Base-by-base conservation (phyloP, 2,888 invertebrate genomes). In the Callyntrura sp. region DNA sequence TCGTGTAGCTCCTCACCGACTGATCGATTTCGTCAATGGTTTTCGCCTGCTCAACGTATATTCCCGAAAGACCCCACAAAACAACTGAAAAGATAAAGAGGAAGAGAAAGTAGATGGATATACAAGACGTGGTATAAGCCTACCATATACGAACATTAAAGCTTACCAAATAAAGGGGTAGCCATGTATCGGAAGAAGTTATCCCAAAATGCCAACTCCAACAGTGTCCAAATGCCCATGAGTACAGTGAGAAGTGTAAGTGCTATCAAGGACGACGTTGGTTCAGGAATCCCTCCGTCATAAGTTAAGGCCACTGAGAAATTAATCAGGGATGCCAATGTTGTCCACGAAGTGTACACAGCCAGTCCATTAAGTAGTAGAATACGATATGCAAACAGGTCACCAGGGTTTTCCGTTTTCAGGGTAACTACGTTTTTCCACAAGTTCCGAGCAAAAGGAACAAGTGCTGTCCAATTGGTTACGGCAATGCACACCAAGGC, bases 331-430 rank as follows among this genome's bases (percentile, higher is more conserved):
- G 85, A 79, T 4, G 90, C 90, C 35, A 90, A 20, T 0, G 90
- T 90, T 6, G 85, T 90, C 90, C 90, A 90, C n/a, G 85, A n/a
- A 8, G 90, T 70, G 48, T 90, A 90, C 11, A 82, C 23, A 0
- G 43, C 90, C 0, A 90, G 43, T 45, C 79, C 78, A 48, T 90
- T 90, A 11, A 76, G 90, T 25, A 90, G 9, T 20, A 86, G 23
- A 60, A 90, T 55, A 25, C 85, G 23, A 28, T 90, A 73, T 5
- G 70, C 78, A 11, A 70, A n/a, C 28, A 85, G 45, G 35, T 85
- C 70, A 25, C 11, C 28, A 1, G 85, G 90, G 14, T 70, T 55
- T 48, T 82, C 73, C 12, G 85, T 65, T 28, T 90, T 79, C 9
- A 90, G 25, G 14, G 43, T 60, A n/a, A 57, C 70, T 8, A 85